These are phyloP conservation scores for Smittia aterrima DNA, from an alignment of 2,888 invertebrate species.

Conservation along the genomic window DNA sequence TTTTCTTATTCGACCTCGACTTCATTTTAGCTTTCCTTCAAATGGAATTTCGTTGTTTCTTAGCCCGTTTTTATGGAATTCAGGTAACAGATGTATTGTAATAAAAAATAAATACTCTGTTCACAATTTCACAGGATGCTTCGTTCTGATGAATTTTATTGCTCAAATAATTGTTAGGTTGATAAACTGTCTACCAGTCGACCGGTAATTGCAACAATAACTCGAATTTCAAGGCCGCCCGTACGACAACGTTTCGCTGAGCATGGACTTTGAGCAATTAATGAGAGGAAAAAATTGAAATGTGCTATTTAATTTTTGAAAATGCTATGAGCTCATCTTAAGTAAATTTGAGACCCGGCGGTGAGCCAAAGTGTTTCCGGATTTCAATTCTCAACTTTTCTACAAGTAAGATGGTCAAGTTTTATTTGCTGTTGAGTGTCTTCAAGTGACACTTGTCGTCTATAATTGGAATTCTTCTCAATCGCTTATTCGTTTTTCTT, in stretches of 20 bases:
- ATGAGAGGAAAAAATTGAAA: too few species aligned
- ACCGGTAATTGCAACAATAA: not conserved
- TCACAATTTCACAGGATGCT: not conserved
- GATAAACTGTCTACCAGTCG: not conserved
- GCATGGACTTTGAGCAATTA: not conserved
- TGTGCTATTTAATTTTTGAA: too few species aligned
- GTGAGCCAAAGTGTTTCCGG: too few species aligned
- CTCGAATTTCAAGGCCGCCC: not conserved
- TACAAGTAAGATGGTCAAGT: too few species aligned
- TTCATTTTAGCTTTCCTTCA: not conserved
- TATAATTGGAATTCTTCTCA: too few species aligned
- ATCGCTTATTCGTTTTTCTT: too few species aligned
- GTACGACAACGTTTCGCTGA: not conserved
- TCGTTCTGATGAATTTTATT: not conserved
- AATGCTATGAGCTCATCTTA: too few species aligned
- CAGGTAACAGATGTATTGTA: not conserved
- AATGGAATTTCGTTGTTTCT: not conserved
- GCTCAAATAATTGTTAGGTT: not conserved
- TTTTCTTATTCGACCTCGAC: constrained; percentile 1
- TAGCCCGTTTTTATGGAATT: not conserved
- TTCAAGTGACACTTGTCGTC: too few species aligned
- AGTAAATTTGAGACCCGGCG: too few species aligned
- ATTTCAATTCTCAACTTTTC: too few species aligned
- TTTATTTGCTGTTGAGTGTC: too few species aligned
- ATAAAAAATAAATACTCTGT: not conserved